Conservation (phyloP, 1,140 invertebrate species). For the Camponotus floridanus region DNA sequence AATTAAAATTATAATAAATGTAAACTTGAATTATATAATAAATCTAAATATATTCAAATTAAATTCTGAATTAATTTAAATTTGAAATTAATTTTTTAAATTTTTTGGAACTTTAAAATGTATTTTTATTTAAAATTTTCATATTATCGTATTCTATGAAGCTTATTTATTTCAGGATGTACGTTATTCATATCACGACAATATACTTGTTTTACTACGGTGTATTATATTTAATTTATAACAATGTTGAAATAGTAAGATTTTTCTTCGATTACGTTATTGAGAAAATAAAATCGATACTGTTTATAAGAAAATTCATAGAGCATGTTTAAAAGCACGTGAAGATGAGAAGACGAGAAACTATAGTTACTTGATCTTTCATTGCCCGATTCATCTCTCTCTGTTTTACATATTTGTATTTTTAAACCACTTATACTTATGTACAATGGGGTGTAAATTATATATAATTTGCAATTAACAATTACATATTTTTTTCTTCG, state of each 20-base stretch:
- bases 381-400: not conserved
- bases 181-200: slow-evolving; percentile 77
- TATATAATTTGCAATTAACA: no score
- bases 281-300: slow-evolving; percentile 74
- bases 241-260: slow-evolving; percentile 75
- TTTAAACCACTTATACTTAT: not conserved
- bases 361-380: not conserved
- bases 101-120: not conserved
- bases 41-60: not conserved
- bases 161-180: slow-evolving; percentile 75
- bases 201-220: slow-evolving; percentile 82
- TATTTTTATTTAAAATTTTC: no score
- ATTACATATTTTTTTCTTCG: no score
- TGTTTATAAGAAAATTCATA: slow-evolving; percentile 70
- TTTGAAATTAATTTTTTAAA: not conserved
- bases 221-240: slow-evolving; percentile 77
- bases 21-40: not conserved
- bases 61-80: slow-evolving; percentile 1
- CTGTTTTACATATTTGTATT: not conserved
- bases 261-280: slow-evolving; percentile 76
- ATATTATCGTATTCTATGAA: slow-evolving; percentile 1
- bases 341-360: not conserved
- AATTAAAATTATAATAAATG: not conserved
- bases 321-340: slow-evolving; percentile 53
- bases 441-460: not conserved